Base-by-base conservation (phyloP, 2,888 invertebrate genomes). In the Calliscelio sp. region DNA sequence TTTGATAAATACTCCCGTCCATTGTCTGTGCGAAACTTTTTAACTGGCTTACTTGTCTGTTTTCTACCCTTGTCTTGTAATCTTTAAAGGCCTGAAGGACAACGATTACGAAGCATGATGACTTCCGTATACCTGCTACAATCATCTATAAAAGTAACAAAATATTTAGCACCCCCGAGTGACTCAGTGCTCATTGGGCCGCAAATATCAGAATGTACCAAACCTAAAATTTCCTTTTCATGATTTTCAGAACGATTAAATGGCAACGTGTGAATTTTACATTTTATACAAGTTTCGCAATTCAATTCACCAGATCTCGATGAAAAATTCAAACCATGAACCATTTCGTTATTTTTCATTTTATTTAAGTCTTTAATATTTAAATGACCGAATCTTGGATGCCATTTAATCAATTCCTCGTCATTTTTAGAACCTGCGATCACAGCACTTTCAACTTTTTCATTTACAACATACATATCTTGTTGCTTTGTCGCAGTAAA, bases 121-220 rank as follows among this genome's bases (percentile, higher is more conserved):
- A 16, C 41, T 65, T 85, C 77, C 0, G 59, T 84, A 35, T 83
- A 84, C 0, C 85, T 14, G 0, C 66, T 51, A 8, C 4, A 49
- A 25, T 87, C 87, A 25, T 86, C 85, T 1, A 65, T 87, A 24
- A 87, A 87, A 0, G 85, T 86, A 0, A 73, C 78, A 38, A 87
- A 85, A 38, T 85, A 87, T 65, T 57, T 84, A 0, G 86, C 84
- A 0, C 86, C 84, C 0, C 86, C 86, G 0, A 86, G 8, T 0
- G 87, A 88, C 41, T 80, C 46, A 0, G 20, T 44, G 0, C 22
- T 74, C 73, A 85, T 87, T 6, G 85, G 86, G 1, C 87, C 88
- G 6, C 87, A 87, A 24, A 89, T 86, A 28, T 89, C 88, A 0
- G 86, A 80, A 81, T 89, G 86, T 0, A 89, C 25, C 10, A 89